Percentiles rank a stretch among this genome's conserved stretches.
Conservation (phyloP, 1,140 invertebrate genomes). For the Trichonephila inaurata region DNA sequence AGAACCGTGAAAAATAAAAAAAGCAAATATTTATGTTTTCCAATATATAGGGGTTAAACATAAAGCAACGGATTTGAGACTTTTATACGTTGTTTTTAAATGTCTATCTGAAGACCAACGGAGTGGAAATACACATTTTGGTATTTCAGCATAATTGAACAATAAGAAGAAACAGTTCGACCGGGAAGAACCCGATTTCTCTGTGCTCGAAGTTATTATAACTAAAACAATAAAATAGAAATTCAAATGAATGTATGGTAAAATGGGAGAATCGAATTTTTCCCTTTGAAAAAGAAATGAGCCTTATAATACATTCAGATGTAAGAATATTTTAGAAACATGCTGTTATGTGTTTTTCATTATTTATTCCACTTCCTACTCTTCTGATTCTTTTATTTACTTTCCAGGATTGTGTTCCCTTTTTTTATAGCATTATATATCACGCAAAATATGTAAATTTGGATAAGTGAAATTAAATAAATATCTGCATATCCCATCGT, state of each 20-base stretch:
- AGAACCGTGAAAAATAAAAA: background rate
- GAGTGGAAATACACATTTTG: background rate
- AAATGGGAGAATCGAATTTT: background rate
- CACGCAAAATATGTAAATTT: no score
- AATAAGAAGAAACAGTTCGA: background rate
- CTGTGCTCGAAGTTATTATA: background rate
- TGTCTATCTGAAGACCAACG: background rate
- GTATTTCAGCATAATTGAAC: slow-evolving; percentile 20
- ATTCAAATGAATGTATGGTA: background rate
- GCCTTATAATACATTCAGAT: background rate
- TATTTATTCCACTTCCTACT: background rate
- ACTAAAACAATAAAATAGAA: background rate
- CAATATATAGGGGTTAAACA: background rate
- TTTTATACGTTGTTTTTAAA: background rate
- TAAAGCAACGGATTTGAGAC: background rate
- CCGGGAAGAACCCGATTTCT: background rate
- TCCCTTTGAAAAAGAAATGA: background rate
- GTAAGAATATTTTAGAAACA: background rate
- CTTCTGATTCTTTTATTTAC: background rate
- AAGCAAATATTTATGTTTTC: background rate
- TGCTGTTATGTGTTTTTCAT: background rate
- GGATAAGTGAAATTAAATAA: no score
- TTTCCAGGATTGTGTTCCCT: background rate
- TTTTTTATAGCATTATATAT: no score
- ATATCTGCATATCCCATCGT: no score